Percentiles rank a stretch among this genome's conserved stretches.
Conservation (phyloP, 2,888 invertebrate species). For the Callyntrura sp. region DNA sequence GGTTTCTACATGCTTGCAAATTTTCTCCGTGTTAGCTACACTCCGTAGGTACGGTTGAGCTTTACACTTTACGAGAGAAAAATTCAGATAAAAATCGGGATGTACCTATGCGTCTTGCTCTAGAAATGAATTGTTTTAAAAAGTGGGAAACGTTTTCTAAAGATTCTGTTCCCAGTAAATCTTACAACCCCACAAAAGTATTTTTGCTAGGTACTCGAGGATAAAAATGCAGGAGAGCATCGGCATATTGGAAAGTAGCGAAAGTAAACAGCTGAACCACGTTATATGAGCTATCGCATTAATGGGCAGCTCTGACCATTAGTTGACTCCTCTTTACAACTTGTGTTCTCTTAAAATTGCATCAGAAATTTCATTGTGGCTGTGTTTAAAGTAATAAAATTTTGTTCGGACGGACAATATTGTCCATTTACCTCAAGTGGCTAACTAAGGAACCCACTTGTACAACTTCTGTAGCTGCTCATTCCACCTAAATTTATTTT, state of each 20-base stretch:
- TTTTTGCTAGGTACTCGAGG: slow-evolving; percentile 8
- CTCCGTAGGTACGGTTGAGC: background rate
- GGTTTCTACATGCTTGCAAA: too few species aligned
- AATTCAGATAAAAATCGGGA: background rate
- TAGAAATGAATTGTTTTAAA: slow-evolving; percentile 70
- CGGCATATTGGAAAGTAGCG: too few species aligned
- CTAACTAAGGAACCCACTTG: too few species aligned
- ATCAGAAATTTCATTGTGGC: too few species aligned
- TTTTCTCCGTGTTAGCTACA: background rate
- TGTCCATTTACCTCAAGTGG: too few species aligned
- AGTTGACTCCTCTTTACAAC: too few species aligned
- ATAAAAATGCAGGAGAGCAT: background rate
- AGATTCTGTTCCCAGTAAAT: slow-evolving; percentile 1
- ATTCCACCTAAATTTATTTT: slow-evolving; percentile 50
- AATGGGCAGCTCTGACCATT: too few species aligned
- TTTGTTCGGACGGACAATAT: too few species aligned
- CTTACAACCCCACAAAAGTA: slow-evolving; percentile 20
- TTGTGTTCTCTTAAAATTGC: too few species aligned
- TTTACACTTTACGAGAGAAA: slow-evolving; percentile 1
- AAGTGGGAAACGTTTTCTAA: slow-evolving; percentile 36
- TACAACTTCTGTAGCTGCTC: background rate
- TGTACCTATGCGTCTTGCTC: slow-evolving; percentile 7
- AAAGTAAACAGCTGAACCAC: too few species aligned
- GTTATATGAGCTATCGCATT: too few species aligned
- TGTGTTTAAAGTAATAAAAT: too few species aligned